Percentiles rank a stretch among this genome's conserved stretches.
These are phyloP conservation scores for Gavia stellata DNA, from an alignment of 2,113 vertebrate species.

Conservation along the genomic window DNA sequence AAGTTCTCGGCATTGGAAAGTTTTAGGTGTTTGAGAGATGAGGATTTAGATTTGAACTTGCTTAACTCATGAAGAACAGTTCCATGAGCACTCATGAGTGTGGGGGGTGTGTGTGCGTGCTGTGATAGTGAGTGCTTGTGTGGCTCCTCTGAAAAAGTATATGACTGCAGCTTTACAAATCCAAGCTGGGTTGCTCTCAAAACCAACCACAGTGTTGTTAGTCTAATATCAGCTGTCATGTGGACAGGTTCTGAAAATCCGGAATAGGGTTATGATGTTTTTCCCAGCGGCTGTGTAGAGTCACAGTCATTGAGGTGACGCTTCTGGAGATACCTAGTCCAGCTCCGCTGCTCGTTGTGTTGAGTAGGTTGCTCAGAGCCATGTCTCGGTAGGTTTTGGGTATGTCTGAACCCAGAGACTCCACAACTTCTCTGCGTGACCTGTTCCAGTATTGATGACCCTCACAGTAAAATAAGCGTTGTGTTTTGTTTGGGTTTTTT, in stretches of 20 bases:
- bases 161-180: background rate
- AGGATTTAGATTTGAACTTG: background rate
- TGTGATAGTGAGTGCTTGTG: background rate
- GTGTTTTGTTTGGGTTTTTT: background rate
- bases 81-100: background rate
- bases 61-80: background rate
- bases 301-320: background rate
- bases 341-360: fast-evolving
- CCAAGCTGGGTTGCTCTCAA: background rate
- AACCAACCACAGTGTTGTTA: background rate
- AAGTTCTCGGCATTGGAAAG: background rate
- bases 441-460: background rate
- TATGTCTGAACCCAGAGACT: background rate
- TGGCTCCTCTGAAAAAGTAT: background rate
- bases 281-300: background rate
- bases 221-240: background rate
- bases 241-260: background rate
- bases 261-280: background rate
- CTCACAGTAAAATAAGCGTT: background rate
- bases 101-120: background rate
- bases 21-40: background rate
- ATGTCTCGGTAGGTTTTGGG: fast-evolving
- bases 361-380: background rate
- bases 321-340: background rate
- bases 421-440: background rate